Conservation (phyloP, 2,797 vertebrate species). For the Sebastes minor region DNA sequence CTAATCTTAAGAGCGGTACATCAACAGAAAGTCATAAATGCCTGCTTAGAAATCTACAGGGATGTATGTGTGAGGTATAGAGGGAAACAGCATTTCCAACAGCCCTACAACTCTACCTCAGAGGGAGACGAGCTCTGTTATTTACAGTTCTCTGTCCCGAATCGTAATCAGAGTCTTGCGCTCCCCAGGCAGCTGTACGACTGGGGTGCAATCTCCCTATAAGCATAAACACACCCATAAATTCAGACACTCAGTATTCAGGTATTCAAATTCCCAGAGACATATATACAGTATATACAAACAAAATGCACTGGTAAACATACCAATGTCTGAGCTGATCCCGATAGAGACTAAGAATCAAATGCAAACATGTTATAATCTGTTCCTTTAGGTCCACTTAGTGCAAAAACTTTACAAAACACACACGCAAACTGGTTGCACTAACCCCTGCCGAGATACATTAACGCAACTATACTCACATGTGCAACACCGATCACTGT, state of each 20-base stretch:
- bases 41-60: constrained; percentile 66
- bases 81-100: constrained; percentile 56
- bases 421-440: not conserved
- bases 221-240: constrained; percentile 79
- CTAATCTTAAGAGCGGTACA: constrained; percentile 60
- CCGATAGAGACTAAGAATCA: constrained; percentile 40
- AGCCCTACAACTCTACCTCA: constrained; percentile 54
- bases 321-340: constrained; percentile 21
- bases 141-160: constrained; percentile 78
- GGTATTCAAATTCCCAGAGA: constrained; percentile 71
- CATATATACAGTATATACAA: not conserved
- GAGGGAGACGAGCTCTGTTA: constrained; percentile 68
- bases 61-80: constrained; percentile 52
- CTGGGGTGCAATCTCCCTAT: constrained; percentile 77
- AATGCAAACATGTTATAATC: constrained; percentile 24
- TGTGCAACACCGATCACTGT: not conserved
- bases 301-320: constrained; percentile 36
- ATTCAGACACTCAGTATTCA: constrained; percentile 71
- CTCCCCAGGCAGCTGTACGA: constrained; percentile 67
- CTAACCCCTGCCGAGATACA: constrained; percentile 2
- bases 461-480: not conserved
- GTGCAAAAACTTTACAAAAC: not conserved
- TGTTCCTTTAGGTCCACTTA: constrained; percentile 28
- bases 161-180: constrained; percentile 79
- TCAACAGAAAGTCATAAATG: constrained; percentile 68